Evolutionary conservation across 2,888 invertebrate genomes (phyloP).

Genomic region (Galerucella nymphaeae): DNA sequence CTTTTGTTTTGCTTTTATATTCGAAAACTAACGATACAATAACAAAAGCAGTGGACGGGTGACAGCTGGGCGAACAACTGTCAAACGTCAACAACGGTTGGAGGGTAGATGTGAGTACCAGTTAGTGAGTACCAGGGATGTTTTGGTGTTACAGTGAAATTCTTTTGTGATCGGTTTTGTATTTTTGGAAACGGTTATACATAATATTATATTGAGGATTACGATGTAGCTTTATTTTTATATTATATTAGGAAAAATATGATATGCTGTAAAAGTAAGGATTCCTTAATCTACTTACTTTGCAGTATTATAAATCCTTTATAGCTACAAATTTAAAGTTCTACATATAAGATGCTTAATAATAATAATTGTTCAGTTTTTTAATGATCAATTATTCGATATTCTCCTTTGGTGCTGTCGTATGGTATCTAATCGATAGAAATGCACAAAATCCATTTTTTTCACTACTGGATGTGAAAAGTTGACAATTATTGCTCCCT

Average conservation of each 20-base stretch:
- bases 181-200: slow-evolving; percentile 13
- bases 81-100: slow-evolving; percentile 28
- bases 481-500: no score
- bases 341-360: no score
- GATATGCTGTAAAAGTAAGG: background rate
- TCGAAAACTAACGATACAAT: slow-evolving; percentile 17
- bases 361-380: no score
- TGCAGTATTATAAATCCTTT: background rate
- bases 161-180: background rate
- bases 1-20: slow-evolving; percentile 31
- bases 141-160: slow-evolving; percentile 2
- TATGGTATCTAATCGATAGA: no score
- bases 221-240: background rate
- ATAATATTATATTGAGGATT: background rate
- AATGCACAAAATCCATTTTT: no score
- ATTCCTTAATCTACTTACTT: background rate
- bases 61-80: slow-evolving; percentile 20
- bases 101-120: slow-evolving; percentile 9
- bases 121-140: slow-evolving; percentile 9
- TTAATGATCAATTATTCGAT: no score
- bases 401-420: no score
- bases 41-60: background rate
- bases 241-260: background rate
- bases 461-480: no score
- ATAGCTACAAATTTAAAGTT: no score